Base-by-base conservation (phyloP, 2,113 vertebrate species). In the Penelope pileata region DNA sequence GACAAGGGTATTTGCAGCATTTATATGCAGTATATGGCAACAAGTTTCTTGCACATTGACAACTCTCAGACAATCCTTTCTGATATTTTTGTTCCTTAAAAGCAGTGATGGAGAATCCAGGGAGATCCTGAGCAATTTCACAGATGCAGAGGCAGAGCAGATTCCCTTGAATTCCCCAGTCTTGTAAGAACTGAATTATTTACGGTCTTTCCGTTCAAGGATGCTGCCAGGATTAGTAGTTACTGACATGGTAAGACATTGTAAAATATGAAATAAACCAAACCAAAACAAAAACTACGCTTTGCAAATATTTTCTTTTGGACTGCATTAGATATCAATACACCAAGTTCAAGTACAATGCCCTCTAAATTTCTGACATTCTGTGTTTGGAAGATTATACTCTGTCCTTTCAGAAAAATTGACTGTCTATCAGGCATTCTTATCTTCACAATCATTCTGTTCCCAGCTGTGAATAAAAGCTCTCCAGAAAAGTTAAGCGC, bases 191-290 rank as follows among this genome's bases (percentile, higher is more conserved):
- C 68, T 19, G 12, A 81, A 81, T 36, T 88, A 73, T 53, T 89
- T 92, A 62, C 21, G 91, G 47, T 53, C 40, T 94, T 83, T 84
- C 50, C 85, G 34, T 92, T 90, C 67, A 86, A 94, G 53, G 51
- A 93, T 56, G 73, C 43, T 90, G 77, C 72, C 84, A 91, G 83
- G 45, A 75, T 86, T 76, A 94, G 74, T 79, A 79, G 63, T 96
- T 32, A n/a, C 59, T 63, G 70, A 74, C 63, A 76, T 53, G 38
- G 24, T 50, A 82, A 69, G 21, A 45, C 5, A 26, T 40, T 60
- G 70, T 54, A 78, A 90, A 93, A 88, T 8, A 34, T 3, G 5
- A 88, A 79, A 79, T 5, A 15, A 75, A 91, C 9, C 4, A 58
- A 64, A 70, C 14, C 18, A 62, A 67, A 87, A 19, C 18, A 64